phyloP scores from a whole-genome alignment of 2,797 vertebrate genomes.

The Chelidonichthys spinosus region DNA sequence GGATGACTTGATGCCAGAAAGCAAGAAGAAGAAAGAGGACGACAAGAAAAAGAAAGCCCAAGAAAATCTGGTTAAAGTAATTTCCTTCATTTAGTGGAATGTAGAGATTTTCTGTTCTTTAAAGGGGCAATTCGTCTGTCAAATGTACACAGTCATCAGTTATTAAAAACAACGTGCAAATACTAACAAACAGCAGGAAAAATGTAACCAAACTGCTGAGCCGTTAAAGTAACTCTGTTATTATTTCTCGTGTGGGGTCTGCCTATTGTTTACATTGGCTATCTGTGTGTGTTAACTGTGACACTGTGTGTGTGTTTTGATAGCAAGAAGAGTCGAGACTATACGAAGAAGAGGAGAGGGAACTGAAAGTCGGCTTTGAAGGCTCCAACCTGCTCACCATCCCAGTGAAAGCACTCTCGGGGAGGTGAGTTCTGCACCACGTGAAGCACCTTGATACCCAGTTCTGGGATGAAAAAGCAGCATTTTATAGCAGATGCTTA shows the following conservation, averaged over 20 bases:
- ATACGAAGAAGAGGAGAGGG: constrained; percentile 80
- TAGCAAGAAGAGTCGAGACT: constrained; percentile 89
- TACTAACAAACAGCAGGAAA: too few relatives aligned
- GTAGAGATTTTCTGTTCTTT: not conserved
- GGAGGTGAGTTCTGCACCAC: constrained; percentile 83
- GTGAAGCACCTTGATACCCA: not conserved
- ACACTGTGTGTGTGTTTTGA: constrained; percentile 2
- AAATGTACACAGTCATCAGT: too few relatives aligned
- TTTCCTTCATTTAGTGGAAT: not conserved
- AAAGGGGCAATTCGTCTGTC: not conserved
- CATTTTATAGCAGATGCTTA: not conserved
- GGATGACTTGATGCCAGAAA: constrained; percentile 96
- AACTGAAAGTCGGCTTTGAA: constrained; percentile 83
- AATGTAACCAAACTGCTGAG: not conserved
- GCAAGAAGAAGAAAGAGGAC: constrained; percentile 98
- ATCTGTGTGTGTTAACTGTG: too few relatives aligned
- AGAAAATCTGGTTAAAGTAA: constrained; percentile 72
- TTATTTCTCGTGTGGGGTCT: too few relatives aligned
- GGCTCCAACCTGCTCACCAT: constrained; percentile 86
- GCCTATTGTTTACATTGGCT: not conserved
- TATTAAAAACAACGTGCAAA: not conserved
- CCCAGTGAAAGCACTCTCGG: constrained; percentile 89
- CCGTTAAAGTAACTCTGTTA: not conserved
- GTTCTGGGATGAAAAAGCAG: not conserved
- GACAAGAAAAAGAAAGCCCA: constrained; percentile 90